phyloP scores from a whole-genome alignment of 2,113 vertebrate genomes.

The Bagarius yarrelli region DNA sequence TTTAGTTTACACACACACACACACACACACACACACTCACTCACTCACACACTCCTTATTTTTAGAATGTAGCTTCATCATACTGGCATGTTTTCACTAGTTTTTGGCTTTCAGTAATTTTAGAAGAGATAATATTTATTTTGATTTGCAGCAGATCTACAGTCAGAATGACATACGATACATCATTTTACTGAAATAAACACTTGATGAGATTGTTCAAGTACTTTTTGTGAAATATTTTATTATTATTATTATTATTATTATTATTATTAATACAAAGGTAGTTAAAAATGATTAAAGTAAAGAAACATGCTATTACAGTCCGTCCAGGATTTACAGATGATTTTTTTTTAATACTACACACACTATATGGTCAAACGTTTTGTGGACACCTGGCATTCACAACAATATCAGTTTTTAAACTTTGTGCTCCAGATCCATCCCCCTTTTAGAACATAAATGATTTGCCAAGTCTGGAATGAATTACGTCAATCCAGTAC shows the following conservation, averaged over 20 bases:
- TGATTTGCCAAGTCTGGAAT: too few relatives aligned
- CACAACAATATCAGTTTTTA: too few relatives aligned
- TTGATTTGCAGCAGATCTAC: neutral
- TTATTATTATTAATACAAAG: too few relatives aligned
- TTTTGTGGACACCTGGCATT: too few relatives aligned
- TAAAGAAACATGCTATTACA: too few relatives aligned
- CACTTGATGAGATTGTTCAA: neutral
- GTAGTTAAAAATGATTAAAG: too few relatives aligned
- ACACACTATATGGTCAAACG: too few relatives aligned
- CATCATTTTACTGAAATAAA: neutral
- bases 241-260: neutral
- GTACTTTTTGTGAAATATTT: neutral
- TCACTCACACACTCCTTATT: neutral
- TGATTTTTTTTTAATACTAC: too few relatives aligned
- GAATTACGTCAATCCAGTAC: too few relatives aligned
- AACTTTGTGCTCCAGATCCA: too few relatives aligned
- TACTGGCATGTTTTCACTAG: constrained; percentile 68
- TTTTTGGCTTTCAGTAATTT: neutral
- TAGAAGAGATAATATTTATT: neutral
- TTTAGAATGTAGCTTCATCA: constrained; percentile 52
- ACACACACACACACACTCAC: neutral
- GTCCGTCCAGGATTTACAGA: too few relatives aligned
- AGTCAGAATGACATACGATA: neutral
- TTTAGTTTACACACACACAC: neutral
- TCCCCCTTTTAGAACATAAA: too few relatives aligned